Percentiles rank a stretch among this genome's conserved stretches.
Conservation (phyloP, 2,113 vertebrate species). For the Zingel zingel region DNA sequence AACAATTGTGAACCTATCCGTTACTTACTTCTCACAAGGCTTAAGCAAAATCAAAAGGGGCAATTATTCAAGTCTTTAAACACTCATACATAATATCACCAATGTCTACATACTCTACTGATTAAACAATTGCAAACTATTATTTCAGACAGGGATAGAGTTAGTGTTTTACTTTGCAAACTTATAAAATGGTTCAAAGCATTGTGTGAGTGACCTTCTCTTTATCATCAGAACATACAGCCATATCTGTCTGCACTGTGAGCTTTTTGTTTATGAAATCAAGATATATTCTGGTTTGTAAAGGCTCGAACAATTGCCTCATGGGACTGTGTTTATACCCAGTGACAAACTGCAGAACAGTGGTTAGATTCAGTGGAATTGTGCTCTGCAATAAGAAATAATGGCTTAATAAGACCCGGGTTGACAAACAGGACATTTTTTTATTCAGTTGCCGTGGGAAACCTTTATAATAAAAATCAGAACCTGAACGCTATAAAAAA, state of each 20-base stretch:
- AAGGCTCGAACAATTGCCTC: background rate
- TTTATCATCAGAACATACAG: background rate
- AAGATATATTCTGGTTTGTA: constrained; percentile 3
- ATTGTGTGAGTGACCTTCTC: background rate
- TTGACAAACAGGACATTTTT: constrained; percentile 5
- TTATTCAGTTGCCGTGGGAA: background rate
- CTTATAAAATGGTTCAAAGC: background rate
- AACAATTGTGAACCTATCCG: background rate
- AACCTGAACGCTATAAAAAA: background rate
- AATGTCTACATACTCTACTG: background rate
- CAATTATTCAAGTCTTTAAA: background rate
- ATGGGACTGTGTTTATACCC: background rate
- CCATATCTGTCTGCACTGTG: background rate
- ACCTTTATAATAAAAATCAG: background rate
- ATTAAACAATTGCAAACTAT: background rate
- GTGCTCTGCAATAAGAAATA: background rate
- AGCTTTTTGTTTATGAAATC: background rate
- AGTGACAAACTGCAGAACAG: constrained; percentile 9
- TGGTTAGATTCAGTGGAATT: background rate
- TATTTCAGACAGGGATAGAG: background rate
- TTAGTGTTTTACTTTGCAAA: background rate
- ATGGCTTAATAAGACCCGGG: constrained; percentile 6
- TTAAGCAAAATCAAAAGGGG: background rate
- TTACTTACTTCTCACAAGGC: background rate
- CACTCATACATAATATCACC: background rate